Percentiles rank a stretch among this genome's conserved stretches.
phyloP scores from a whole-genome alignment of 2,113 vertebrate genomes.

The Oriolus oriolus region DNA sequence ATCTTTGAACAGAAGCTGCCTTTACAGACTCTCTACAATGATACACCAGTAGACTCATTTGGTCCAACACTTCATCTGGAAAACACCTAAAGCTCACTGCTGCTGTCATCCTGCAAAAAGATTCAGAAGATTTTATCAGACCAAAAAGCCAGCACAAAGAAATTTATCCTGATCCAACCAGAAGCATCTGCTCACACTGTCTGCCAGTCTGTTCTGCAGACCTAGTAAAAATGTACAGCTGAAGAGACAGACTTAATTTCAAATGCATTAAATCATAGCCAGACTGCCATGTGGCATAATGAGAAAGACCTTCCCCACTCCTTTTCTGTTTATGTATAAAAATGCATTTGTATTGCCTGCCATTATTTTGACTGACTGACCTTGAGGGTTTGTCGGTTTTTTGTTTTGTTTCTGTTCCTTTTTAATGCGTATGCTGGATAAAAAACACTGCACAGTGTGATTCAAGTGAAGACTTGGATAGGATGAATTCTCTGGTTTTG shows the following conservation, averaged over 20 bases:
- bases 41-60: neutral
- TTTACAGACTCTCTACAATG: neutral
- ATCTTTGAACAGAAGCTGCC: neutral
- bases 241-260: conserved; percentile 63
- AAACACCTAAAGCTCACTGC: neutral
- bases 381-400: neutral
- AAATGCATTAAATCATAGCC: conserved; percentile 58
- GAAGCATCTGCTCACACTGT: conserved; percentile 52
- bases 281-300: conserved; percentile 44
- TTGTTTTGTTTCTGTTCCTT: neutral
- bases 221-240: conserved; percentile 50
- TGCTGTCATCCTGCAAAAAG: neutral
- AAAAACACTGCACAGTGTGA: neutral
- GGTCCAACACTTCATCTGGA: neutral
- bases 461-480: neutral
- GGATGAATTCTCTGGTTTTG: neutral
- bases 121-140: neutral
- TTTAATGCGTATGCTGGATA: neutral
- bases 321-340: conserved; percentile 32
- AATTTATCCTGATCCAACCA: conserved; percentile 16
- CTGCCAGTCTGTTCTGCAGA: conserved; percentile 58
- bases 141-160: neutral
- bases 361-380: conserved; percentile 18
- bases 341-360: conserved; percentile 17
- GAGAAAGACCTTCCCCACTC: conserved; percentile 32